phyloP scores from a whole-genome alignment of 1,140 invertebrate species.

The Brachionus asplanchnoidis region DNA sequence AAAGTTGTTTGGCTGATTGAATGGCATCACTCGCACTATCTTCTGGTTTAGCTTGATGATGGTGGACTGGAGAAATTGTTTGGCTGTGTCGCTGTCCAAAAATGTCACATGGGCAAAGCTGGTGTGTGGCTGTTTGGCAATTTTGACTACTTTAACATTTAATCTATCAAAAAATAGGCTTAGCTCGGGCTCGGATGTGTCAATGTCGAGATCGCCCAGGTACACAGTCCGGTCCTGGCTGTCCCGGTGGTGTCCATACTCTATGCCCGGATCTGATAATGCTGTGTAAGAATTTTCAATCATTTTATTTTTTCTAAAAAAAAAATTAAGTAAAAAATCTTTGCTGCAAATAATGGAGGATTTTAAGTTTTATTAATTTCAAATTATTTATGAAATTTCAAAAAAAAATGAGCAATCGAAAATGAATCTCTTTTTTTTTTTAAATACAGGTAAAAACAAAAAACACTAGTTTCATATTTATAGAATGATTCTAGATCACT shows the following conservation, averaged over 20 bases:
- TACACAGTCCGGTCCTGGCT: slow-evolving; percentile 24
- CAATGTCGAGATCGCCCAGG: slow-evolving; percentile 28
- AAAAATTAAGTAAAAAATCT: not conserved
- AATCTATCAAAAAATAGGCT: not conserved
- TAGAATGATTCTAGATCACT: slow-evolving; percentile 20
- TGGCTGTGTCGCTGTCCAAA: not conserved
- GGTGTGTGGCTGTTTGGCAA: slow-evolving; percentile 30
- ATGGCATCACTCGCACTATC: slow-evolving; percentile 22
- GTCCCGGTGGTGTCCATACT: not conserved
- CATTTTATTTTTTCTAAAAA: slow-evolving; percentile 18
- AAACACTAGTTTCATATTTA: not conserved
- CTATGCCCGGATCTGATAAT: not conserved
- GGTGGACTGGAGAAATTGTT: not conserved
- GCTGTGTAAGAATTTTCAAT: not conserved
- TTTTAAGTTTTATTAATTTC: slow-evolving; percentile 2
- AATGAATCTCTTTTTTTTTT: not conserved
- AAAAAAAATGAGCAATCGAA: not conserved
- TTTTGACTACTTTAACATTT: not conserved
- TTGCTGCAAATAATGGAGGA: not conserved
- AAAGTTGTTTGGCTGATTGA: slow-evolving; percentile 40
- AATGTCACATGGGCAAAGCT: slow-evolving; percentile 37
- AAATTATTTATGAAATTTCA: slow-evolving; percentile 26
- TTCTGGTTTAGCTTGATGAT: not conserved
- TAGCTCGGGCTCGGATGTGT: slow-evolving; percentile 2
- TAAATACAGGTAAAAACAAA: slow-evolving; percentile 1